Evolutionary conservation across 2,113 vertebrate genomes (phyloP).

Genomic region (Hypomesus transpacificus): DNA sequence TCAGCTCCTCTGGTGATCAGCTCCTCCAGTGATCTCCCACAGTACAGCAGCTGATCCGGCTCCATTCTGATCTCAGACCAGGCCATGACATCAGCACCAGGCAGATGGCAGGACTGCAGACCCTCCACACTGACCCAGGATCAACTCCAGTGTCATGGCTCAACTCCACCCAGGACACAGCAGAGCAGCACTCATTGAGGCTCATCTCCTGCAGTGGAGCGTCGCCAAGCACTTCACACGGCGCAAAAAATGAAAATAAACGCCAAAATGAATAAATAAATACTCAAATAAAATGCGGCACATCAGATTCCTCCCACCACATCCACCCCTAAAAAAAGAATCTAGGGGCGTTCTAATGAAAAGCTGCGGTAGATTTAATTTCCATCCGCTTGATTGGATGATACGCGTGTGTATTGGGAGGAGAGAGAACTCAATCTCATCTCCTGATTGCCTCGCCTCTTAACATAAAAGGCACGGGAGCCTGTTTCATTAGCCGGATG

Average conservation of each 20-base stretch:
- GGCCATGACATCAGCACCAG: too few relatives aligned
- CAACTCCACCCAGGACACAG: too few relatives aligned
- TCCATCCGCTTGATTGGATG: constrained; percentile 61
- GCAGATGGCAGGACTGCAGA: too few relatives aligned
- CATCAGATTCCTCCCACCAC: too few relatives aligned
- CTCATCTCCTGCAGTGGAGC: neutral
- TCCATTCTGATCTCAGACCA: too few relatives aligned
- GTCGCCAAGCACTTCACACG: too few relatives aligned
- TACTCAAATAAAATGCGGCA: too few relatives aligned
- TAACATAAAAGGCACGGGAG: constrained; percentile 58
- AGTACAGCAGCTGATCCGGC: too few relatives aligned
- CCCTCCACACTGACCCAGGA: too few relatives aligned
- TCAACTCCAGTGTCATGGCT: neutral
- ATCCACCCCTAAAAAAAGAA: neutral
- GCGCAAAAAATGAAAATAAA: too few relatives aligned
- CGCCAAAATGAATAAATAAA: too few relatives aligned
- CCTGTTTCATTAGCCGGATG: constrained; percentile 59
- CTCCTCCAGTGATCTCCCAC: too few relatives aligned
- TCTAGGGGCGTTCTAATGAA: neutral
- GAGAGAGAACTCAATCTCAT: constrained; percentile 61
- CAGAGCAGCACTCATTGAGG: neutral
- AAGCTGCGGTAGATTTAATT: constrained; percentile 41
- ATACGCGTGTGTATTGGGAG: constrained; percentile 60
- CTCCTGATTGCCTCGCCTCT: constrained; percentile 63
- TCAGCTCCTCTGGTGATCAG: neutral